Conservation (phyloP, 2,888 invertebrate species). For the Danaus chrysippus region DNA sequence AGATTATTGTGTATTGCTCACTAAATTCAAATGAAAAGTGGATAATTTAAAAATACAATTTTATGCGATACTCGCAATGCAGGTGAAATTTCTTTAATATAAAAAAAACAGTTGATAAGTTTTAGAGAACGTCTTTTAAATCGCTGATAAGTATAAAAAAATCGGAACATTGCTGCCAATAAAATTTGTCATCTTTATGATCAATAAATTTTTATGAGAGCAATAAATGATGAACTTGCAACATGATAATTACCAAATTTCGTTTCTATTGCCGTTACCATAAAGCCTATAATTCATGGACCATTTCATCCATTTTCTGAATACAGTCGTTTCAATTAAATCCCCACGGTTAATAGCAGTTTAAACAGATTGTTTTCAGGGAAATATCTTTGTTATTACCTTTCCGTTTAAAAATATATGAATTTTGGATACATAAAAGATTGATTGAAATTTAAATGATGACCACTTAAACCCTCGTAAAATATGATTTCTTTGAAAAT, state of each 20-base stretch:
- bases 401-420: background rate
- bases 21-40: too few species aligned
- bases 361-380: slow-evolving; percentile 18
- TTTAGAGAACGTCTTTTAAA: too few species aligned
- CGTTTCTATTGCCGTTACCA: background rate
- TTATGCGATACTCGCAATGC: too few species aligned
- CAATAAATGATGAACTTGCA: slow-evolving; percentile 12
- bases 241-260: slow-evolving; percentile 1
- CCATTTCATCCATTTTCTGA: slow-evolving; percentile 2
- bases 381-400: slow-evolving; percentile 11
- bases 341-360: slow-evolving; percentile 12
- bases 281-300: background rate
- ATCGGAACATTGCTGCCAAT: background rate
- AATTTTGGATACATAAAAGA: background rate
- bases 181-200: slow-evolving; percentile 14
- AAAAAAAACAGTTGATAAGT: too few species aligned
- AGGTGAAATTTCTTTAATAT: too few species aligned
- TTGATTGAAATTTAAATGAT: background rate
- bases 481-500: background rate
- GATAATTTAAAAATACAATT: too few species aligned
- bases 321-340: slow-evolving; percentile 23
- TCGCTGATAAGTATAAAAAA: too few species aligned
- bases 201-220: slow-evolving; percentile 23
- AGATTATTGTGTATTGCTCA: too few species aligned
- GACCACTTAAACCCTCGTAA: background rate